Evolutionary conservation across 2,113 vertebrate species (phyloP), one percentile per base, ranked within the genome.

Genomic region (Leucoraja erinaceus): DNA sequence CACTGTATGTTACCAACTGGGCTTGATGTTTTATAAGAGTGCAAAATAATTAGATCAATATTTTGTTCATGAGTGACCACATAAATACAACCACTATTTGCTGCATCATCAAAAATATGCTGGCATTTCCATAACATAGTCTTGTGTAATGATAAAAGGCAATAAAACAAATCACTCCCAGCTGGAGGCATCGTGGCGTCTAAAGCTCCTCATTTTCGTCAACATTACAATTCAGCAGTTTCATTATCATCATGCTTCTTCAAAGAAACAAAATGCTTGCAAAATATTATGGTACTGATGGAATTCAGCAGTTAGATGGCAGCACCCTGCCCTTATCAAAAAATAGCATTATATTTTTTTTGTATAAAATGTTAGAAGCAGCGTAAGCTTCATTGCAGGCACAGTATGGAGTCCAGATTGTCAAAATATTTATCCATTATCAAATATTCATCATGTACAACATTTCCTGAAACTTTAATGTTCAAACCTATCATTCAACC

Each of bases 1-100:
- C 38, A 47, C 38, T 47, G 38, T 22, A 81, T 81, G 54, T 54
- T 54, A 54, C 38, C 38, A 3, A 47, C 18, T 54, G 38, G 83
- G 83, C n/a, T 31, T 66, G 83, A 22, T 61, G 81, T 61, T 88
- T 86, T 88, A 28, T 63, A 88, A 59, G n/a, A 88, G 28, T 63
- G 83, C 83, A 31, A 61, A 88, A n/a, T 88, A 88, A 88, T 88
- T 59, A 88, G 83, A 88, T 84, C 81, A 61, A 84, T n/a, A 84
- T 88, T 77, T 88, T 63, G 59, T 88, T 88, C 83, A 31, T 88
- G 83, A 88, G 28, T 16, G 25, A n/a, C 59, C 20, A 66, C 31
- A 88, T 4, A 88, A 88, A 88, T 88, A 88, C n/a, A 88, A n/a
- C 83, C n/a, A 31, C 28, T 88, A 61, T n/a, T 86, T 86, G 10